A percentile compares a stretch with the other conserved stretches of the same genome.
These are phyloP conservation scores for Noctuana brunneofusca DNA, from an alignment of 2,888 invertebrate species.

Conservation along the genomic window DNA sequence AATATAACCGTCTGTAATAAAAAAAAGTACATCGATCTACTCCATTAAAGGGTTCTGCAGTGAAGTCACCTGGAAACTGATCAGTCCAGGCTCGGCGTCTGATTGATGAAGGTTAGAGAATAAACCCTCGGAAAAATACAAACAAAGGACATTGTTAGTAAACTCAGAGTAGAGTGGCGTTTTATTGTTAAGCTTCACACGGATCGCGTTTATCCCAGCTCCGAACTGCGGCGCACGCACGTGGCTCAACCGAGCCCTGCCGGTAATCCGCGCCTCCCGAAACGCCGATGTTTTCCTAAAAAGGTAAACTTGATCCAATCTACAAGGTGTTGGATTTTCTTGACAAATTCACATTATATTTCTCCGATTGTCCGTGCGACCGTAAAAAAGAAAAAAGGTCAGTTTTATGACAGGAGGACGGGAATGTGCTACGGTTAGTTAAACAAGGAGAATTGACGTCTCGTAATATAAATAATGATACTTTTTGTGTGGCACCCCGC, in stretches of 20 bases:
- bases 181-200: constrained; percentile 59
- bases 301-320: constrained; percentile 67
- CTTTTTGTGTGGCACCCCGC: constrained; percentile 51
- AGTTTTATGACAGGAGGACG: constrained; percentile 61
- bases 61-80: constrained; percentile 46
- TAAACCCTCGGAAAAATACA: constrained; percentile 43
- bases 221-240: constrained; percentile 52
- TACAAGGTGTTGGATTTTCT: constrained; percentile 68
- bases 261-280: constrained; percentile 54
- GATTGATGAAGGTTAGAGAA: constrained; percentile 54
- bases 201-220: constrained; percentile 54
- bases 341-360: constrained; percentile 72
- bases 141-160: constrained; percentile 41
- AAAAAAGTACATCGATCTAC: background rate
- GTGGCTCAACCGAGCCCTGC: constrained; percentile 44
- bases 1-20: background rate
- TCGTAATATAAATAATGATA: constrained; percentile 61
- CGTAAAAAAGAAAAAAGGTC: constrained; percentile 63
- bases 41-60: constrained; percentile 8
- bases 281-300: constrained; percentile 60
- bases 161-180: constrained; percentile 47
- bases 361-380: constrained; percentile 57
- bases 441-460: constrained; percentile 70
- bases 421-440: constrained; percentile 68
- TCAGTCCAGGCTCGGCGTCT: constrained; percentile 44